phyloP scores from a whole-genome alignment of 2,888 invertebrate genomes.

The Hirtodrosophila duncani region DNA sequence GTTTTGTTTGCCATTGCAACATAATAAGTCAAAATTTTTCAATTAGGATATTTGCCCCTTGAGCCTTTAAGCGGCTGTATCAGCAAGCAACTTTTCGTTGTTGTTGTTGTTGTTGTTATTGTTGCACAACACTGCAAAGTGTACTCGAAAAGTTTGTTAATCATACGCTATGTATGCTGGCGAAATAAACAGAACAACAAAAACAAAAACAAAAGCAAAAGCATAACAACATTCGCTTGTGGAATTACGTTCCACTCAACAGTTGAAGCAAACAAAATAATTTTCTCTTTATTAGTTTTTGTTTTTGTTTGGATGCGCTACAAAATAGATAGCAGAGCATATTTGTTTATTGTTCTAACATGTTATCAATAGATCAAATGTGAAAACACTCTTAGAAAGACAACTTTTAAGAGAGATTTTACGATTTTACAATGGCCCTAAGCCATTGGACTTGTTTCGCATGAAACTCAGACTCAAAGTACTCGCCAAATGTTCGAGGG shows the following conservation, averaged over 20 bases:
- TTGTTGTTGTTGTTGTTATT: constrained; percentile 6
- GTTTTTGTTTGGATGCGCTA: constrained; percentile 6
- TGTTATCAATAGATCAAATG: no score
- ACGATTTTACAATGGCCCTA: no score
- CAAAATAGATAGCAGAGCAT: constrained; percentile 1
- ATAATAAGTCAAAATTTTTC: constrained; percentile 34
- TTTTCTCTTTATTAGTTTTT: constrained; percentile 14
- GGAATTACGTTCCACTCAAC: constrained; percentile 4
- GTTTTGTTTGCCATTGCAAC: constrained; percentile 3
- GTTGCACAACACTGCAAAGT: constrained; percentile 13
- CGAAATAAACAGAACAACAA: constrained; percentile 11
- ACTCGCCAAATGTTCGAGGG: no score
- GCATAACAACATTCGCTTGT: not conserved
- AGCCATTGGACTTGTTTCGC: no score
- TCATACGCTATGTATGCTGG: constrained; percentile 46
- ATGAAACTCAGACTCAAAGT: no score
- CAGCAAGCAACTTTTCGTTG: constrained; percentile 18
- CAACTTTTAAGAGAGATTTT: no score
- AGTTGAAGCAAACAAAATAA: constrained; percentile 20
- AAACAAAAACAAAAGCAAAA: not conserved
- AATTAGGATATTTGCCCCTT: constrained; percentile 44
- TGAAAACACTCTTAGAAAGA: no score
- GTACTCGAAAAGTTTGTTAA: constrained; percentile 45
- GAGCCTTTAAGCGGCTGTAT: constrained; percentile 26
- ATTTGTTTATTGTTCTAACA: no score